Base-by-base conservation (phyloP, 2,797 vertebrate genomes). In the Pangasius larnaudii region DNA sequence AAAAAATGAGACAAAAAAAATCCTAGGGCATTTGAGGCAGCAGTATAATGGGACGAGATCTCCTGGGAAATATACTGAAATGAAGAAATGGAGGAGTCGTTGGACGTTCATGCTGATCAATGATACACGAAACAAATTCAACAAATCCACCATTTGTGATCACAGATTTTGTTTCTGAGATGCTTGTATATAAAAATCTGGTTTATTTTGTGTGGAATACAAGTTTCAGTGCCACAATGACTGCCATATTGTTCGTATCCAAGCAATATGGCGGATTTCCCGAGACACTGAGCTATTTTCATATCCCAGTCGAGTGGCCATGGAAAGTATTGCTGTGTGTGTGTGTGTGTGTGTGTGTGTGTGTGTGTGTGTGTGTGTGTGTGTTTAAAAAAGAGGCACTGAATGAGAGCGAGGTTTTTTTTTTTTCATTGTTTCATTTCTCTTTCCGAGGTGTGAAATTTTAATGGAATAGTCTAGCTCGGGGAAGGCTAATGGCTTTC, bases 381-480 rank as follows among this genome's bases (percentile, higher is more conserved):
- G 74, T 65, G 30, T 80, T 67, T 67, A 46, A 24, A 58, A 78
- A 61, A 53, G 84, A 82, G 78, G 14, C 2, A 39, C 16, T 67
- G 61, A 87, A 27, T 13, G 11, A 78, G 59, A 65, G 65, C 19
- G 5, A 58, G 72, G 27, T 24, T 59, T 67, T 84, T 84, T 71
- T 84, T 46, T 36, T 36, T 24, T 22, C 36, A 83, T 82, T 87
- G 85, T 83, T 85, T 87, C 85, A 78, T 75, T 88, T 79, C 86
- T 90, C 84, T 61, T 79, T 77, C 22, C 24, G 78, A 85, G 85
- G 88, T 91, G 88, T 90, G 86, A 92, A 87, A 90, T 89, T 88
- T 90, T 89, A 91, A 92, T 91, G 89, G 90, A 91, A 89, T 88
- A 46, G 84, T 90, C 86, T 85, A 85, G 77, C 89, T 88, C 85